Base-by-base conservation (phyloP, 2,888 invertebrate genomes). In the Brachypterus glaber region DNA sequence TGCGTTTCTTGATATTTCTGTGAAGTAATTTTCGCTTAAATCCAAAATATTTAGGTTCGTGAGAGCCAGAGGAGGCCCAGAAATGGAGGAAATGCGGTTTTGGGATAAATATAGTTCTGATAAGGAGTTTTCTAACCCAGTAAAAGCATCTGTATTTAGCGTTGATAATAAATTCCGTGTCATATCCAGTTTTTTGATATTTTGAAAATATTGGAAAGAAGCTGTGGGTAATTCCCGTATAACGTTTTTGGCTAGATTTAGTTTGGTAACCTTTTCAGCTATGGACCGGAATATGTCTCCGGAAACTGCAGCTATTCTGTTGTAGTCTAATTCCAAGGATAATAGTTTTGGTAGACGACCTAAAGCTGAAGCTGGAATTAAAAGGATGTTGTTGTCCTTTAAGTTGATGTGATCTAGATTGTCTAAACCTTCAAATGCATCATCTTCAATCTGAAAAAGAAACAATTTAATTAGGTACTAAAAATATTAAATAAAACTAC, bases 321-420 rank as follows among this genome's bases (percentile, higher is more conserved):
- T 92, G 61, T 80, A 90, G 48, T 89, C 88, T 43, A 91, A 64
- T 55, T 84, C 82, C 1, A 91, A 71, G 8, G 79, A 76, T 2
- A 76, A 72, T 2, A 90, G 66, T 33, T 76, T 77, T 0, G 86
- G 82, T 9, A 91, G 63, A n/a, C 84, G 76, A 4, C 83, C 82
- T 3, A 91, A 66, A 1, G 90, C 88, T 27, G 82, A 79, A 1
- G 86, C 83, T 0, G 91, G 92, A 26, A 91, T 79, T 1, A 88
- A 67, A 0, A 91, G 71, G 37, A 92, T 85, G 47, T 90, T 89
- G 65, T 92, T 91, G 61, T 92, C 91, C 51, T 82, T 79, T 7
- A 92, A 69, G 17, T 84, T 77, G 1, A 92, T 67, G 24, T 80
- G 79, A 60, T 84, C 78, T 11, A 92, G 67, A 49, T 74, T 82